A percentile compares a stretch with the other conserved stretches of the same genome.
Evolutionary conservation across 2,797 vertebrate genomes (phyloP).

Genomic region (Rachycentron canadum): DNA sequence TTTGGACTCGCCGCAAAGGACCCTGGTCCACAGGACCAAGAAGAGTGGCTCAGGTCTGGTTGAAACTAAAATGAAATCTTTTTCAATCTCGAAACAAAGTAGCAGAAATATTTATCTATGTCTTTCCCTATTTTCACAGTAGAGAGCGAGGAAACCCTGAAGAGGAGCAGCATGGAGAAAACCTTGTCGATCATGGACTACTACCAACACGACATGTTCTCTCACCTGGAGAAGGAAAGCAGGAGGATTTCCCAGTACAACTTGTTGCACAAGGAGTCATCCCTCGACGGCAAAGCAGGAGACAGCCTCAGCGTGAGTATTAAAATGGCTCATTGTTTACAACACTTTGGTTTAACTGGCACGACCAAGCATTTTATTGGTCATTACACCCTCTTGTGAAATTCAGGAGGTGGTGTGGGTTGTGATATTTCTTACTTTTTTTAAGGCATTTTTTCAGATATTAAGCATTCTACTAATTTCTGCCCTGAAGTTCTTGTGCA

Average conservation of each 20-base stretch:
- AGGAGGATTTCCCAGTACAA: slow-evolving; percentile 84
- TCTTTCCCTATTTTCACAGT: slow-evolving; percentile 32
- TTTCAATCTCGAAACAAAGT: neutral
- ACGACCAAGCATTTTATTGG: slow-evolving; percentile 23
- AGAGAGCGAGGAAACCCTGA: slow-evolving; percentile 81
- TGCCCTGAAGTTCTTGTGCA: neutral
- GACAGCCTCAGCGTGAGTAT: slow-evolving; percentile 84
- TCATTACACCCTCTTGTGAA: neutral
- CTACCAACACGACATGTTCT: slow-evolving; percentile 85
- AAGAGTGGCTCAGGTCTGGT: slow-evolving; percentile 82
- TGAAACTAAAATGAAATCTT: neutral
- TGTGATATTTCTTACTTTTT: neutral
- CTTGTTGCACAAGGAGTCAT: slow-evolving; percentile 82
- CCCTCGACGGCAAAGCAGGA: slow-evolving; percentile 76
- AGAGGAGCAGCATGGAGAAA: slow-evolving; percentile 76
- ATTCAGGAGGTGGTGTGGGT: neutral
- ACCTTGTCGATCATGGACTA: slow-evolving; percentile 87
- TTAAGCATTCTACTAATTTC: neutral
- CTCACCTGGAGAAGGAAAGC: slow-evolving; percentile 81
- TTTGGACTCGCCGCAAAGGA: slow-evolving; percentile 75
- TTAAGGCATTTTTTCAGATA: neutral
- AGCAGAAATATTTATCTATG: neutral
- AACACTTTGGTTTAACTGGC: slow-evolving; percentile 16
- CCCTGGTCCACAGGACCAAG: slow-evolving; percentile 77
- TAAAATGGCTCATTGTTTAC: slow-evolving; percentile 10